These are phyloP conservation scores for Neodiprion fabricii DNA, from an alignment of 1,140 invertebrate species.

Conservation along the genomic window DNA sequence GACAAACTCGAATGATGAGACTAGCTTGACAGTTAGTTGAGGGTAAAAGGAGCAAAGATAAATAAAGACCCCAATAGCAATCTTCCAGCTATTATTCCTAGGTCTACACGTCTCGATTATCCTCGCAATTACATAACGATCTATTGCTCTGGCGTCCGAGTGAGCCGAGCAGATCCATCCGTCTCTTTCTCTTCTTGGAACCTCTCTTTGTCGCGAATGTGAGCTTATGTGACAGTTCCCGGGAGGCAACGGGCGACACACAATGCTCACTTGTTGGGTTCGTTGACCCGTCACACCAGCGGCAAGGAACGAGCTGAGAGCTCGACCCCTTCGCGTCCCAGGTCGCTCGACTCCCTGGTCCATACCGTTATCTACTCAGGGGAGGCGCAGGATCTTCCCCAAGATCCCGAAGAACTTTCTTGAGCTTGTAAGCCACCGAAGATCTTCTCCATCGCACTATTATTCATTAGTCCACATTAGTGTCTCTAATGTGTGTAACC, in stretches of 20 bases:
- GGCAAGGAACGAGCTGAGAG: too few relatives aligned
- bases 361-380: too few relatives aligned
- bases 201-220: slow-evolving; percentile 3
- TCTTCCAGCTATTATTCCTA: neutral
- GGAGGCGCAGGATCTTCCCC: too few relatives aligned
- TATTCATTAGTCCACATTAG: too few relatives aligned
- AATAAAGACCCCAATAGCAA: too few relatives aligned
- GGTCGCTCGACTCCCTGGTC: neutral
- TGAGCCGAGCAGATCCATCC: neutral
- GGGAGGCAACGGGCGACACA: neutral
- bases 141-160: neutral
- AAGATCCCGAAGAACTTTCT: too few relatives aligned
- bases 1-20: too few relatives aligned
- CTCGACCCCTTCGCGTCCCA: neutral
- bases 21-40: too few relatives aligned
- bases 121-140: slow-evolving; percentile 1
- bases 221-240: slow-evolving; percentile 7
- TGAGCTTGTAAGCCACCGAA: too few relatives aligned
- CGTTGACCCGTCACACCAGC: neutral
- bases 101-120: neutral
- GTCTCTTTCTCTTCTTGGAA: neutral
- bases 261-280: slow-evolving; percentile 1
- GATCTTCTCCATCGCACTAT: too few relatives aligned
- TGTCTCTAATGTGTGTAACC: too few relatives aligned
- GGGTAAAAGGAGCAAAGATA: too few relatives aligned